phyloP scores from a whole-genome alignment of 2,888 invertebrate species.

The Thalpophila matura region DNA sequence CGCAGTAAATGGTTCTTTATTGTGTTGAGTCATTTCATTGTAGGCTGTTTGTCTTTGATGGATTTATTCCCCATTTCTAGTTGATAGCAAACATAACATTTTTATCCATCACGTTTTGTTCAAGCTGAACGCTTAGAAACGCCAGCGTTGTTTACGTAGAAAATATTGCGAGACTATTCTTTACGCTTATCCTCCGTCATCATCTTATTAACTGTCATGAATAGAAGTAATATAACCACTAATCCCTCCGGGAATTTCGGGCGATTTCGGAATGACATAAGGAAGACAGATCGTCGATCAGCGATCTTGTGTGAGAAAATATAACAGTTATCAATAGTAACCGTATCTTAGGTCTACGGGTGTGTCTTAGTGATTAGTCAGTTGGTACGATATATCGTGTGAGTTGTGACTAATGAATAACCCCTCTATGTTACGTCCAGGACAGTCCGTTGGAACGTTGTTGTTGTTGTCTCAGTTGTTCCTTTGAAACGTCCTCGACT shows the following conservation, averaged over 20 bases:
- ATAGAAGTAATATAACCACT: background rate
- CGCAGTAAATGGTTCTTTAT: background rate
- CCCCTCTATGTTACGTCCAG: background rate
- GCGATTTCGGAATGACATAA: no score
- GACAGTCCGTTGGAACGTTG: no score
- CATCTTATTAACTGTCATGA: no score
- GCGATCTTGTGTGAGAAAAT: background rate
- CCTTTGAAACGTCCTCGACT: no score
- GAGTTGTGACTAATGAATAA: background rate
- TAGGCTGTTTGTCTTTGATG: no score
- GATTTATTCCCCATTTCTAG: no score
- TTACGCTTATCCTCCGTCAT: background rate
- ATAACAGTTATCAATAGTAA: background rate
- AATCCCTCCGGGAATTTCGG: background rate
- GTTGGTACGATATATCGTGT: conserved; percentile 17
- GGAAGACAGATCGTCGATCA: background rate
- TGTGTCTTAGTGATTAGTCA: no score
- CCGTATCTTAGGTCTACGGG: background rate
- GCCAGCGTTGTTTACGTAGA: background rate
- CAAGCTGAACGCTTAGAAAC: background rate
- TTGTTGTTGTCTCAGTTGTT: no score
- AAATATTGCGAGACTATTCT: background rate
- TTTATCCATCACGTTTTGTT: no score
- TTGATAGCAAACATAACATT: no score
- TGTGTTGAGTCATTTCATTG: background rate